phyloP scores from a whole-genome alignment of 64 coral and sea anemone genomes.

The Actinia equina region DNA sequence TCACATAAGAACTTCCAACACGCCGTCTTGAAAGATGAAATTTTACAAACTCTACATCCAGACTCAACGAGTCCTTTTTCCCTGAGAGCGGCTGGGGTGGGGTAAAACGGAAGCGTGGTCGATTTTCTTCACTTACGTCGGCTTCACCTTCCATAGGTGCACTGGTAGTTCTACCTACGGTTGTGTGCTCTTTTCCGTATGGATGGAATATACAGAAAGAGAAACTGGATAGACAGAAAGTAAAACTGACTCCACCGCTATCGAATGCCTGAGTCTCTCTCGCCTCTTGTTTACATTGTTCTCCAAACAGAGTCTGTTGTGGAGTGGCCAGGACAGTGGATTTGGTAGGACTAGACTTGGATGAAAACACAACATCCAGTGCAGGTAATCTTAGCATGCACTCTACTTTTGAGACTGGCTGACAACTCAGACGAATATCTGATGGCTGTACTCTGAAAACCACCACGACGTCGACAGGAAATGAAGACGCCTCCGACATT shows the following conservation, averaged over 20 bases:
- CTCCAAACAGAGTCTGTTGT: neutral
- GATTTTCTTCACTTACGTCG: slow-evolving; percentile 43
- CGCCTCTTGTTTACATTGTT: slow-evolving; percentile 21
- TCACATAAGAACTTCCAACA: slow-evolving; percentile 39
- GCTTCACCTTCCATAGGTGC: slow-evolving; percentile 37
- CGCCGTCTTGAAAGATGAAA: slow-evolving; percentile 90
- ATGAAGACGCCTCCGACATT: slow-evolving; percentile 92
- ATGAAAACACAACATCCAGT: slow-evolving; percentile 88
- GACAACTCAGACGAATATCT: slow-evolving; percentile 90
- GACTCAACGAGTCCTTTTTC: slow-evolving; percentile 95
- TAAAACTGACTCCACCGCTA: slow-evolving; percentile 95
- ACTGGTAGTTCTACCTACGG: slow-evolving; percentile 51
- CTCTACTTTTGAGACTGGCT: slow-evolving; percentile 90
- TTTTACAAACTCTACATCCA: slow-evolving; percentile 96
- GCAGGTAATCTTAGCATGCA: slow-evolving; percentile 93
- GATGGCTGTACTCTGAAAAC: slow-evolving; percentile 91
- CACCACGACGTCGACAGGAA: slow-evolving; percentile 95
- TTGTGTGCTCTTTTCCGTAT: slow-evolving; percentile 87
- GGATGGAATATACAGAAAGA: slow-evolving; percentile 98
- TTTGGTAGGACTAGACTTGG: slow-evolving; percentile 91
- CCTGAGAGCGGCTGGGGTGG: slow-evolving; percentile 85
- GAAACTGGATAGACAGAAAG: slow-evolving; percentile 88
- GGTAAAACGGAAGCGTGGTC: slow-evolving; percentile 44
- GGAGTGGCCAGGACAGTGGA: slow-evolving; percentile 8
- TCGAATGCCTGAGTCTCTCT: slow-evolving; percentile 43